phyloP scores from a whole-genome alignment of 35 echinoderm and acorn worm species.

The Apostichopus parvimensis region DNA sequence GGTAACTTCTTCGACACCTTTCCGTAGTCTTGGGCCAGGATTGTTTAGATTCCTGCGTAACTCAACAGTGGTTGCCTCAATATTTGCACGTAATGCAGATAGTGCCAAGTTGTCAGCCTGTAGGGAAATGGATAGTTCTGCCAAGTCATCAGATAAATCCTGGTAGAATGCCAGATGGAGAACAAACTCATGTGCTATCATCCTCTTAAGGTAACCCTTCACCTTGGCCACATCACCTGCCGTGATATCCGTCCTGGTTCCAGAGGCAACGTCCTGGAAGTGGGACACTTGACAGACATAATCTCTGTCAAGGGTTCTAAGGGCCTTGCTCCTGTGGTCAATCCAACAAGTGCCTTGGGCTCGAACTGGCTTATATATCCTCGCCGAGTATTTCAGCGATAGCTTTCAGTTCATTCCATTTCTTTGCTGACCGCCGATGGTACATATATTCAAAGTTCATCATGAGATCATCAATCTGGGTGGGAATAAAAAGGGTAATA shows the following conservation, averaged over 20 bases:
- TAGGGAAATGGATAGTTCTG: conserved; percentile 48
- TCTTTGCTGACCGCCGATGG: conserved; percentile 66
- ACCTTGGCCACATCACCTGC: conserved; percentile 63
- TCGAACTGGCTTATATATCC: conserved; percentile 63
- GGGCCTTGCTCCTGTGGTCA: conserved; percentile 68
- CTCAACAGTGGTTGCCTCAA: conserved; percentile 14
- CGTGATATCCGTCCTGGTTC: conserved; percentile 43
- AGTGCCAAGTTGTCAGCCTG: conserved; percentile 45
- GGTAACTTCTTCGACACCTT: conserved; percentile 19
- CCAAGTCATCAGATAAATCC: conserved; percentile 53
- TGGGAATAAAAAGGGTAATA: conserved; percentile 9
- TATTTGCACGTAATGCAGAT: conserved; percentile 29
- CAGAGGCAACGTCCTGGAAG: conserved; percentile 61
- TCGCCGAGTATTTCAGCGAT: conserved; percentile 50
- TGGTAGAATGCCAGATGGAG: conserved; percentile 23
- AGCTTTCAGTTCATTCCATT: conserved; percentile 66
- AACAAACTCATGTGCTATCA: conserved; percentile 56
- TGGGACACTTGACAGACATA: conserved; percentile 49
- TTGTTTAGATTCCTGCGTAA: conserved; percentile 24
- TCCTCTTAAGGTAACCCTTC: conserved; percentile 52
- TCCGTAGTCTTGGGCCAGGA: neutral
- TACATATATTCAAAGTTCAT: conserved; percentile 73
- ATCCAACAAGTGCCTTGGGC: conserved; percentile 76
- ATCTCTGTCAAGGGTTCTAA: conserved; percentile 47
- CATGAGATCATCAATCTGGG: conserved; percentile 74